Evolutionary conservation across 1,140 invertebrate species (phyloP), one percentile per base, ranked within the genome.

Genomic region (Drosophila pectinifera): DNA sequence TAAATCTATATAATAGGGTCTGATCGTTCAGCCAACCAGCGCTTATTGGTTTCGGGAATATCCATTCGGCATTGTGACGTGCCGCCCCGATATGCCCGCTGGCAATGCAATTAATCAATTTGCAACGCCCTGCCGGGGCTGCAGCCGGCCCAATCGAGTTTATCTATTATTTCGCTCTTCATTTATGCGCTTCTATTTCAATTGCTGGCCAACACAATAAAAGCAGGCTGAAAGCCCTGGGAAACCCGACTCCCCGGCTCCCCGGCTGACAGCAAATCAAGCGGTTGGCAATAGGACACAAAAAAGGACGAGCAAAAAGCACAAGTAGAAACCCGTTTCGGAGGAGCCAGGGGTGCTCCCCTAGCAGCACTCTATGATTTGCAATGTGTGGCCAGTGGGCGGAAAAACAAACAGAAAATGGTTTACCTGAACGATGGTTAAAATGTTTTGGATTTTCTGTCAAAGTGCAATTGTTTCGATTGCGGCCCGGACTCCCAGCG

Each of bases 291-390:
- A 76, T 76, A 42, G 72, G 22, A 54, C 31, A 34, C 31, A 34
- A 51, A 49, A 49, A 34, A 18, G 16, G 26, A 31, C 26, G 18
- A 26, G 49, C 51, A 38, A 73, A 41, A 56, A 28, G 43, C 39
- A 26, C 51, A 55, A 64, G 24, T 38, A 42, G 53, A 46, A 74
- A 82, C 42, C 34, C 34, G 61, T 57, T 80, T 54, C 45, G 3
- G 31, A n/a, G 31, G 31, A 36, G 49, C 49, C 49, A 45, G n/a
- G 51, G 26, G 53, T 57, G 64, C 11, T 1, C 7, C 5, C n/a
- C n/a, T n/a, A 34, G 31, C 11, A 28, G 46, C 58, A 69, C 64
- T 82, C 69, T 36, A 58, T 74, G 69, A 74, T 70, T 79, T 73
- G 26, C 49, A 45, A 63, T 68, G 59, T 75, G 39, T 65, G 31